Evolutionary conservation across 2,888 invertebrate genomes (phyloP), one percentile per base, ranked within the genome.

Genomic region (Dinocampus coccinellae): DNA sequence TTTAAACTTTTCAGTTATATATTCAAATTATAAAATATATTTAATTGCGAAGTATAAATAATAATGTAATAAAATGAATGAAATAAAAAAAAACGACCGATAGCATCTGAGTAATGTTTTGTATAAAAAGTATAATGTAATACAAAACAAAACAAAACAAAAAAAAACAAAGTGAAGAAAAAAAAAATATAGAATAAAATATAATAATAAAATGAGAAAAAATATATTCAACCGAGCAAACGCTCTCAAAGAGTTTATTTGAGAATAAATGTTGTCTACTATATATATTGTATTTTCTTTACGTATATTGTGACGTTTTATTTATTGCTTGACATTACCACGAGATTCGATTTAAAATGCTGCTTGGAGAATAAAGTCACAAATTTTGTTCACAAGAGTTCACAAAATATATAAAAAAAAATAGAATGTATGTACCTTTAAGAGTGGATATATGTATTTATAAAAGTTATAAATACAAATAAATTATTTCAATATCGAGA

Each of bases 1-100:
- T 24, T 22, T 36, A 20, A 24, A 33, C n/a, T n/a, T n/a, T n/a
- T n/a, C 36, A 36, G 11, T 26, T 11, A 64, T 47, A 62, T 66
- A 74, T 76, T n/a, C 72, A 69, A 77, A 77, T 76, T 77, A 74
- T 75, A 60, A 72, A 72, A 65, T 72, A 76, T 71, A 78, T 73
- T 75, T 75, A 69, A 75, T 70, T 63, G 66, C 66, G 69, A 70
- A 72, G 26, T 42, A 39, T 16, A 36, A n/a, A n/a, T n/a, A n/a
- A n/a, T n/a, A n/a, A n/a, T n/a, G n/a, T n/a, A n/a, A n/a, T n/a
- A n/a, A n/a, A n/a, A n/a, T n/a, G n/a, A n/a, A n/a, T n/a, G n/a
- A n/a, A n/a, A n/a, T n/a, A n/a, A 58, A 58, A 58, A 10, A 55
- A 26, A 55, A 26, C 16, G 47, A 3, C 16, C 47, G 16, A 47